Base-by-base conservation (phyloP, 1,140 invertebrate genomes). In the Scylla paramamosain region DNA sequence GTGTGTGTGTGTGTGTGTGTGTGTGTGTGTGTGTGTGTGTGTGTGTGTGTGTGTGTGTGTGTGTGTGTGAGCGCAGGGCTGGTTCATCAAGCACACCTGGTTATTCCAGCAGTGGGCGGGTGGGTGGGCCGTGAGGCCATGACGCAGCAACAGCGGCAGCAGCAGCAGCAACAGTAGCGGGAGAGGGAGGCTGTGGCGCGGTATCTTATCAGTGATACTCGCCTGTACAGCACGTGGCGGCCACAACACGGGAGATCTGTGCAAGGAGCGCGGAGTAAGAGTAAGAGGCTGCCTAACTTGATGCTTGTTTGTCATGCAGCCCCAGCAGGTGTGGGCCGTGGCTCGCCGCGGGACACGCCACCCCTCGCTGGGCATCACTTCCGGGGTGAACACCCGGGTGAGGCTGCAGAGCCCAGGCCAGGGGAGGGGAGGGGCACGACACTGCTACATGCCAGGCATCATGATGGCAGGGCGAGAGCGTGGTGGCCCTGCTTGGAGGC, bases 1-100 rank as follows among this genome's bases (percentile, higher is more conserved):
- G 4, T 4, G 83, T 86, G 83, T 86, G 83, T 86, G 83, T 86
- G 83, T 86, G 83, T 86, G 83, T 86, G n/a, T 86, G 83, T 86
- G 87, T 45, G 87, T 31, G 39, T 89, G 28, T 89, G 87, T 89
- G 28, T 31, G 87, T 89, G 87, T 89, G 28, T 31, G 87, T 89
- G 87, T 86, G 52, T 59, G 52, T 59, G 52, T 59, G 52, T 59
- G 52, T 59, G 52, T 59, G 52, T 59, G 52, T 59, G 52, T 59
- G 52, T 59, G 84, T 87, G 84, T 87, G 84, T 87, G 84, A 31
- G 84, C 3, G 39, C 39, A 39, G 39, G 39, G 39, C 39, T 39
- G 39, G 39, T 39, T 39, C 39, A 39, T 6, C 39, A 39, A 39
- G 6, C 39, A 39, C 1, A 6, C 39, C 39, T 59, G 20, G 52